phyloP scores from a whole-genome alignment of 2,888 invertebrate species.

The Gandaritis pyraliata region DNA sequence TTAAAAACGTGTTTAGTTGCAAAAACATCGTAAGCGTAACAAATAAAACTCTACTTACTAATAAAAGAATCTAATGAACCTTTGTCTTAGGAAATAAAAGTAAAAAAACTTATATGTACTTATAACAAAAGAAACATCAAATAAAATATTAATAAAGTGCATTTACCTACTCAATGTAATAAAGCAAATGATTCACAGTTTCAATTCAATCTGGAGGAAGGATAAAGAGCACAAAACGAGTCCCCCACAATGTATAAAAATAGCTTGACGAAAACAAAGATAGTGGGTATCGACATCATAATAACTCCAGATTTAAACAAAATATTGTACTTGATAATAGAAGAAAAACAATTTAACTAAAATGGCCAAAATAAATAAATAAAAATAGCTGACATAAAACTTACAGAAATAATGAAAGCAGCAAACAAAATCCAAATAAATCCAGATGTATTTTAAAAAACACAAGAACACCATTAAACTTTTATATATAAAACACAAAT shows the following conservation, averaged over 20 bases:
- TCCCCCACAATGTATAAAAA: conserved; percentile 16
- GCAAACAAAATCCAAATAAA: conserved; percentile 29
- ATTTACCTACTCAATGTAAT: neutral
- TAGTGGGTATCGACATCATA: conserved; percentile 3
- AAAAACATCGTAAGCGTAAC: too few species aligned
- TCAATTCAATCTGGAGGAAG: conserved; percentile 1
- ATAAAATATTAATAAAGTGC: neutral
- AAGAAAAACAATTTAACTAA: too few species aligned
- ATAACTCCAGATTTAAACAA: neutral
- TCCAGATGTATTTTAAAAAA: conserved; percentile 12
- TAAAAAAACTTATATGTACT: too few species aligned
- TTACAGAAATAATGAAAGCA: conserved; percentile 19
- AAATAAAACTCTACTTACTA: too few species aligned
- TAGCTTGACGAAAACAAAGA: conserved; percentile 17
- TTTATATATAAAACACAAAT: conserved; percentile 13
- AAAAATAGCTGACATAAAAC: conserved; percentile 15
- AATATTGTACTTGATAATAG: neutral
- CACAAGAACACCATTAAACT: conserved; percentile 19
- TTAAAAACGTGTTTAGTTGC: too few species aligned
- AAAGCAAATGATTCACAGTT: conserved; percentile 15
- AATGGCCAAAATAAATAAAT: conserved; percentile 4
- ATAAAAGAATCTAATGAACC: too few species aligned
- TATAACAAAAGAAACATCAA: neutral
- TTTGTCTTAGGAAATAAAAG: too few species aligned
- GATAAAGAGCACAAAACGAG: conserved; percentile 1